Conservation (phyloP, 2,113 vertebrate genomes). For the Ictidomys tridecemlineatus region DNA sequence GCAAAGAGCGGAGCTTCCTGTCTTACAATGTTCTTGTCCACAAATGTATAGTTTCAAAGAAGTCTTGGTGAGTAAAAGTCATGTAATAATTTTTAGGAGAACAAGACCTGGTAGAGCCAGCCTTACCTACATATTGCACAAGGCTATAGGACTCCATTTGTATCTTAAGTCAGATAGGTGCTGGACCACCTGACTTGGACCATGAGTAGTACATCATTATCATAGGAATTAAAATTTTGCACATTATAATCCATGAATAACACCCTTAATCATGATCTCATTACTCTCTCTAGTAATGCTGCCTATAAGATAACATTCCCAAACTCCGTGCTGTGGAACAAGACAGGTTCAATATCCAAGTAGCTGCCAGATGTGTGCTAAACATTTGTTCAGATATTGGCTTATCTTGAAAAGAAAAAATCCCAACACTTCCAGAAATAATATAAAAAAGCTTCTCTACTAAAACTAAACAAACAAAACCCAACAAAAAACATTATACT, state of each 20-base stretch:
- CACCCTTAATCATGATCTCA: neutral
- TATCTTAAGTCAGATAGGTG: neutral
- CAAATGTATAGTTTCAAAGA: neutral
- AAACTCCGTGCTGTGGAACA: neutral
- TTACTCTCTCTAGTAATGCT: neutral
- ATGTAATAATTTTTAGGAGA: neutral
- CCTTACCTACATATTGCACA: neutral
- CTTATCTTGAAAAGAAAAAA: neutral
- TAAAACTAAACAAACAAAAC: neutral
- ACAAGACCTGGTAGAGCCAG: no score
- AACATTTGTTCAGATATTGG: neutral
- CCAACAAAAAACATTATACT: neutral
- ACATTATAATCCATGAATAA: neutral
- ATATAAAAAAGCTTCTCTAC: neutral
- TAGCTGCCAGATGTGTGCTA: neutral
- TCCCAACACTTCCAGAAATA: neutral
- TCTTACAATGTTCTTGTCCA: neutral
- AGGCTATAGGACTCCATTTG: neutral
- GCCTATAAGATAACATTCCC: neutral
- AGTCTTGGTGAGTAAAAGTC: neutral
- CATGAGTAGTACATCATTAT: neutral
- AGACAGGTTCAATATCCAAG: neutral
- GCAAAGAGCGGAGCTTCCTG: neutral
- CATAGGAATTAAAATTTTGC: neutral
- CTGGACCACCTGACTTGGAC: neutral